Base-by-base conservation (phyloP, 2,113 vertebrate species). In the Eolophus roseicapilla region DNA sequence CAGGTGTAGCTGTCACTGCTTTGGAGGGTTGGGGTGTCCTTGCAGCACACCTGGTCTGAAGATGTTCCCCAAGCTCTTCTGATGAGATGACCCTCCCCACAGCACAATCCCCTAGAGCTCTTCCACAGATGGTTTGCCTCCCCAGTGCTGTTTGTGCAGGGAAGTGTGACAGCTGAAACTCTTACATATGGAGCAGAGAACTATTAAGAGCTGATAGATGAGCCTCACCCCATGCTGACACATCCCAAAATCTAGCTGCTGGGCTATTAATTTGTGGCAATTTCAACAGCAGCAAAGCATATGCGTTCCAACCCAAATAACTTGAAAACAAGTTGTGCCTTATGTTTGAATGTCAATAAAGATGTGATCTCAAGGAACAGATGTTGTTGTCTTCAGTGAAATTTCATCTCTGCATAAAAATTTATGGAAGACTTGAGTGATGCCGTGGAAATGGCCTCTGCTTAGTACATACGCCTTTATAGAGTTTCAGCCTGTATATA, bases 271-370 rank as follows among this genome's bases (percentile, higher is more conserved):
- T 57, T 5, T 57, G 37, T 35, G 55, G 19, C 71, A 55, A 50
- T 53, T 88, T 43, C 63, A 84, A 53, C 57, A 71, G 46, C 63
- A 70, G 39, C n/a, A 62, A 41, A 86, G 28, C 49, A 47, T 53
- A 12, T 7, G 18, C 27, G 83, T 94, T 69, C 57, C 82, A 67
- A 19, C 47, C n/a, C 74, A 63, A 49, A 35, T 6, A 73, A 73
- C 59, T 37, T 29, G 47, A 39, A 68, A 83, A 75, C 69, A 73
- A 90, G 31, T 68, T 41, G 35, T 59, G 59, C 84, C 64, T 73
- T 85, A 10, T 69, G 80, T 19, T 73, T 68, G 91, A 94, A 87
- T 83, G 74, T 63, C 88, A 85, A 11, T 57, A 68, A 47, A 85
- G 75, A 39, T 0, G 14, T 24, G 88, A 59, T 46, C 59, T 77